These are phyloP conservation scores for Machaerirhynchus nigripectus DNA, from an alignment of 2,113 vertebrate genomes.

Conservation along the genomic window DNA sequence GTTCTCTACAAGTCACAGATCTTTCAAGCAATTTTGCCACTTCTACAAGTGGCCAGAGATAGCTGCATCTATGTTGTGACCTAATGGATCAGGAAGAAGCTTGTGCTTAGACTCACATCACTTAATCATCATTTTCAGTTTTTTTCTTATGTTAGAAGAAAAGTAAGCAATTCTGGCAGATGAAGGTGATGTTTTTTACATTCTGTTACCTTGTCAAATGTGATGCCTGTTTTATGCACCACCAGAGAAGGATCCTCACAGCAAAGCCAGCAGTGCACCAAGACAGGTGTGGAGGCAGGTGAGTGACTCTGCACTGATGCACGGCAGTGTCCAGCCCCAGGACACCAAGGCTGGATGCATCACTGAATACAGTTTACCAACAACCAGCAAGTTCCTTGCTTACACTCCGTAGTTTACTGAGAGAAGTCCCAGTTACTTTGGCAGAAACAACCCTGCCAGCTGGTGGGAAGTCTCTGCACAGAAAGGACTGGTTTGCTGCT, in stretches of 20 bases:
- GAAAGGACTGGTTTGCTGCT: background rate
- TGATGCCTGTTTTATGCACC: background rate
- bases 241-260: background rate
- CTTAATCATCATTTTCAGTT: background rate
- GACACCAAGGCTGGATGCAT: background rate
- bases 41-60: background rate
- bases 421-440: constrained; percentile 19
- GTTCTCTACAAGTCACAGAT: background rate
- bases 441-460: constrained; percentile 5
- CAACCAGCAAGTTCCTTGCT: background rate
- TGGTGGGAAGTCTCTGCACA: background rate
- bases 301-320: background rate
- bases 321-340: background rate
- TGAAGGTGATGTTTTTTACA: background rate
- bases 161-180: background rate
- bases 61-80: background rate
- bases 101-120: background rate
- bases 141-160: background rate
- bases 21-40: background rate
- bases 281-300: background rate
- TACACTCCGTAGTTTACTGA: background rate
- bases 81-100: background rate
- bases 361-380: background rate
- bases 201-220: background rate
- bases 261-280: background rate